Percentiles rank a stretch among this genome's conserved stretches.
phyloP scores from a whole-genome alignment of 30 jellyfish, hydroid and myxozoan species.

The Haliclystus octoradiatus region DNA sequence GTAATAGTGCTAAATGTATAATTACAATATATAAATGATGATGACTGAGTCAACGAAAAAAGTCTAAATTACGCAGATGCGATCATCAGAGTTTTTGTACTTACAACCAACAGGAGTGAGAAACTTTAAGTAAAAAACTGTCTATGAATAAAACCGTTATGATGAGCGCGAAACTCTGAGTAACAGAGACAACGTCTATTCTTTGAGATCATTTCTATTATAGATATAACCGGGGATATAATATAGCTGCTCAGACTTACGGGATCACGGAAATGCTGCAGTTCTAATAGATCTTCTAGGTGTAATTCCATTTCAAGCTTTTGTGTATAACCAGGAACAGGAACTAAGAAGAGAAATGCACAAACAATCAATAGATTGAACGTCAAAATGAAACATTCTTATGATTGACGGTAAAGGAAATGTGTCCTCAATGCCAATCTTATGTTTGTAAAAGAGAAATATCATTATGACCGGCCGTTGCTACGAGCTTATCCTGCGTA shows the following conservation, averaged over 20 bases:
- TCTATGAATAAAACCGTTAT: background rate
- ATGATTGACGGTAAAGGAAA: background rate
- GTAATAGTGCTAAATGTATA: too few relatives aligned
- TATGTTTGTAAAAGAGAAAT: background rate
- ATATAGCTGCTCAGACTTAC: conserved; percentile 30
- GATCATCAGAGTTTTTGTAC: background rate
- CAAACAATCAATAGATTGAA: too few relatives aligned
- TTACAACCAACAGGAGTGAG: background rate
- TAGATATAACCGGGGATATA: too few relatives aligned
- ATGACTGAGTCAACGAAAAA: too few relatives aligned
- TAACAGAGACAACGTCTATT: too few relatives aligned
- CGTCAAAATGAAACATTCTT: too few relatives aligned
- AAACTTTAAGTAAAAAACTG: background rate
- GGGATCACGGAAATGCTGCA: conserved; percentile 92
- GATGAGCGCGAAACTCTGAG: too few relatives aligned
- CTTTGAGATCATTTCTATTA: too few relatives aligned
- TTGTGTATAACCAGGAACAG: conserved; percentile 77
- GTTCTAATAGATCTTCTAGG: conserved; percentile 70
- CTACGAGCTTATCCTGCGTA: too few relatives aligned
- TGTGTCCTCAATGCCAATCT: background rate
- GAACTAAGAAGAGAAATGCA: conserved; percentile 34
- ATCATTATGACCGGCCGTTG: too few relatives aligned
- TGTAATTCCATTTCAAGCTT: conserved; percentile 60
- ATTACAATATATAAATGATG: too few relatives aligned
- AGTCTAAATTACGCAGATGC: too few relatives aligned